Evolutionary conservation across 2,113 vertebrate genomes (phyloP).

Genomic region (Meles meles): DNA sequence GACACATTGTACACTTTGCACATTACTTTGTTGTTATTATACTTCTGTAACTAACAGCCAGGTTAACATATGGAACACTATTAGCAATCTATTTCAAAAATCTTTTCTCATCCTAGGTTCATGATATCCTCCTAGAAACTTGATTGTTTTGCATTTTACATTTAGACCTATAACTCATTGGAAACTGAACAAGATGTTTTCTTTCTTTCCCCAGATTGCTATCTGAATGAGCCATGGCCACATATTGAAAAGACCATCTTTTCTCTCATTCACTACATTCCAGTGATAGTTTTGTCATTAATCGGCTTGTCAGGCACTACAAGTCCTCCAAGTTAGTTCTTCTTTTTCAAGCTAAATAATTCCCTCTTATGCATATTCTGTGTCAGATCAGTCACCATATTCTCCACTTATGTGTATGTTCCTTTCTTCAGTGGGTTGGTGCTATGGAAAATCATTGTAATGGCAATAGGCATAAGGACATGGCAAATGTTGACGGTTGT

Average conservation of each 20-base stretch:
- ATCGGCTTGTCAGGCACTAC: not conserved
- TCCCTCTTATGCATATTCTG: too few species aligned
- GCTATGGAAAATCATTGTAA: not conserved
- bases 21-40: not conserved
- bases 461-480: not conserved
- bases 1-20: not conserved
- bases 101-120: not conserved
- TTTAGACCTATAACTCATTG: not conserved
- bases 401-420: not conserved
- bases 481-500: not conserved
- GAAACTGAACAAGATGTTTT: not conserved
- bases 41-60: not conserved
- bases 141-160: not conserved
- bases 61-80: not conserved
- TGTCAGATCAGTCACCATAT: not conserved
- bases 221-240: not conserved
- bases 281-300: not conserved
- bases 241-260: not conserved
- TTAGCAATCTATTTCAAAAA: not conserved
- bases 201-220: too few species aligned
- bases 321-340: not conserved
- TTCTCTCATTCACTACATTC: not conserved
- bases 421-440: not conserved
- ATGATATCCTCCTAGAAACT: not conserved
- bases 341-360: not conserved